Base-by-base conservation (phyloP, 2,888 invertebrate genomes). In the Aspidiotus destructor region DNA sequence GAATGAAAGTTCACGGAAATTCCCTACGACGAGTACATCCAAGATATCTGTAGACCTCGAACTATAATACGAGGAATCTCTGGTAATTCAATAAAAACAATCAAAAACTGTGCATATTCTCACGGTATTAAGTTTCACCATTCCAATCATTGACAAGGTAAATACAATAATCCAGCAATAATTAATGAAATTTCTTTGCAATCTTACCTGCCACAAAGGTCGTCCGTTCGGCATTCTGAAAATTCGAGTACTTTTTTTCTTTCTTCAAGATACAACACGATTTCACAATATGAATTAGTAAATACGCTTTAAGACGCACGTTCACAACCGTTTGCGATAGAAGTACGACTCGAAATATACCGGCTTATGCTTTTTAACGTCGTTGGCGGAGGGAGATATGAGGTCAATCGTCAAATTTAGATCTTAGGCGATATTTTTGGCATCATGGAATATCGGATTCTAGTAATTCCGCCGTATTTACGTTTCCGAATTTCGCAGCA, bases 151-250 rank as follows among this genome's bases (percentile, higher is more conserved):
- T 28, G 28, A 28, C n/a, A n/a, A n/a, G n/a, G 28, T 28, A 28
- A 28, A 28, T 5, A 28, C 28, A 28, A 28, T 28, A 1, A 28
- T 28, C 28, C 28, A 3, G 5, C 2, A 28, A 28, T 28, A 28
- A 1, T 28, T 28, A 28, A 28, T 28, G 1, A 28, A 28, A 28
- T 3, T 28, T 28, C 2, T 28, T 28, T 28, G 28, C 5, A 28
- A 28, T 28, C 28, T 70, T 71, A 71, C 71, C 71, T 71, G 71
- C 71, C 71, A 71, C 61, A 71, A 71, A 17, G 71, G 71, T 62
- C 71, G 65, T 71, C 71, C 71, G 16, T 68, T 62, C 17, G 70
- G 71, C 71, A 71, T 71, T 28, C 28, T 28, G 5, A 1, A 3
- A 28, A 28, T 28, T 28, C 5, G 28, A 28, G 28, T 28, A 28